These are phyloP conservation scores for Strix aluco DNA, from an alignment of 2,113 vertebrate genomes.

Conservation along the genomic window DNA sequence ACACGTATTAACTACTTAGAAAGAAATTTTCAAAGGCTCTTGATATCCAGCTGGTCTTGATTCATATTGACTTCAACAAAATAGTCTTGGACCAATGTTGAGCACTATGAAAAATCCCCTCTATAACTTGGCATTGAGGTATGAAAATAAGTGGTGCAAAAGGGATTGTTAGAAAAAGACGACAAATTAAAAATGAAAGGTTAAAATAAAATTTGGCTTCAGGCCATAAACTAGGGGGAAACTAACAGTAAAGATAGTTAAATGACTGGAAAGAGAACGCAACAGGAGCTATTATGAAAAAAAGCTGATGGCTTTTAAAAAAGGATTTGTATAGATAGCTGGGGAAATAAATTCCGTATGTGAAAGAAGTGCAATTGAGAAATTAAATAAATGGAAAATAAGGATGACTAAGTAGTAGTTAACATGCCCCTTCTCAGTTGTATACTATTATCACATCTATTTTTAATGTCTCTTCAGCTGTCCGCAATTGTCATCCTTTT, in stretches of 20 bases:
- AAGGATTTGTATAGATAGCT: constrained; percentile 57
- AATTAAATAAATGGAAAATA: constrained; percentile 70
- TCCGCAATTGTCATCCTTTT: constrained; percentile 50
- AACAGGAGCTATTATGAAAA: constrained; percentile 39
- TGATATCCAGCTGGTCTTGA: constrained; percentile 47
- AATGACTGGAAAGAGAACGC: constrained; percentile 54
- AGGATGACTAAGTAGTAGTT: constrained; percentile 71
- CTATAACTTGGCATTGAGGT: constrained; percentile 26
- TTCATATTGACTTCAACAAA: constrained; percentile 46
- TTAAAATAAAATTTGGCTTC: constrained; percentile 53
- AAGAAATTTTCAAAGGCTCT: constrained; percentile 54
- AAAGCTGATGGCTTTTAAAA: constrained; percentile 37
- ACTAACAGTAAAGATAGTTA: constrained; percentile 54
- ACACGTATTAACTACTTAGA: constrained; percentile 32
- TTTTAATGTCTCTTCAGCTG: constrained; percentile 62
- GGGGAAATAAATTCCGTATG: constrained; percentile 48
- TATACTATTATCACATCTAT: constrained; percentile 68
- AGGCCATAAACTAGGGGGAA: constrained; percentile 44
- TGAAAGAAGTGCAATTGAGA: constrained; percentile 59
- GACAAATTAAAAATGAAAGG: constrained; percentile 56
- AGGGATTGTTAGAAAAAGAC: neutral
- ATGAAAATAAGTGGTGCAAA: constrained; percentile 44
- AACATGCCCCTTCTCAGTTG: constrained; percentile 62
- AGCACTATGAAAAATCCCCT: constrained; percentile 3
- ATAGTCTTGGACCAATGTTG: constrained; percentile 5